phyloP scores from a whole-genome alignment of 2,113 vertebrate species.

The Chitala chitala region DNA sequence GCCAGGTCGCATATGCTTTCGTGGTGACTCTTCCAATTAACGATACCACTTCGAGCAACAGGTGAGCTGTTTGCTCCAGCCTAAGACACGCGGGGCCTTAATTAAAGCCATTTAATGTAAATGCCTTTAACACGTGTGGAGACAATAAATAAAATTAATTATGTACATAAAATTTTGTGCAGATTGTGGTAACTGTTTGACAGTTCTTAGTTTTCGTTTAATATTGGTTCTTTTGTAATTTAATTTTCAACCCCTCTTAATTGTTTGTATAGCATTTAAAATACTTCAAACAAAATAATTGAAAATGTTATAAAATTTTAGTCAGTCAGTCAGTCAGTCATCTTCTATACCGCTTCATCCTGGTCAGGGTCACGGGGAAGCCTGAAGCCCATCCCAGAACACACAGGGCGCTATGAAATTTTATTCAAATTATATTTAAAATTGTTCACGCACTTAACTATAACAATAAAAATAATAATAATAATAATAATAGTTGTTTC shows the following conservation, averaged over 20 bases:
- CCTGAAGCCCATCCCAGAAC: too few species aligned
- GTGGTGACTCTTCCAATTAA: neutral
- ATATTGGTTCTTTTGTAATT: neutral
- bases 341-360: too few species aligned
- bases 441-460: too few species aligned
- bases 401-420: too few species aligned
- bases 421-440: too few species aligned
- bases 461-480: too few species aligned
- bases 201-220: neutral
- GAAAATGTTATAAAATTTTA: neutral
- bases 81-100: neutral
- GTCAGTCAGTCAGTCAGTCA: too few species aligned
- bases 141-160: conserved; percentile 14
- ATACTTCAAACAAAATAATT: neutral
- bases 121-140: neutral
- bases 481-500: too few species aligned
- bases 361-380: too few species aligned
- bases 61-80: neutral
- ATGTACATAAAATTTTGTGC: neutral
- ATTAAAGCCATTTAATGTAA: neutral
- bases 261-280: neutral
- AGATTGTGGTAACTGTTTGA: neutral
- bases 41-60: neutral
- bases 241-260: neutral
- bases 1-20: neutral